Percentiles rank a stretch among this genome's conserved stretches.
These are phyloP conservation scores for Polydrusus cervinus DNA, from an alignment of 2,888 invertebrate genomes.

Conservation along the genomic window DNA sequence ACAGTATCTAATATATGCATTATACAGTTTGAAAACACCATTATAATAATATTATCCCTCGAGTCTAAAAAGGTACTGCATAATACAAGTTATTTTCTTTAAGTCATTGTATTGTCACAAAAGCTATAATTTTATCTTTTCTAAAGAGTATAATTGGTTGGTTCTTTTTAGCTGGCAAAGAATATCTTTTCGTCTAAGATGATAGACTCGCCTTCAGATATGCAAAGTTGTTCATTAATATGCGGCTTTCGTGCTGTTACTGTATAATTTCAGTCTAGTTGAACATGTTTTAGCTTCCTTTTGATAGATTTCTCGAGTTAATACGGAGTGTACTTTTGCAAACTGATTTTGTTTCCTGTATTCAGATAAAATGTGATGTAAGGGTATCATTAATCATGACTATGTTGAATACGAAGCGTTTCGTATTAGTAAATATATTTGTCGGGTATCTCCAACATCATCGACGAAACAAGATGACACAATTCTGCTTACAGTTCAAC, in stretches of 20 bases:
- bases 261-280: slow-evolving; percentile 51
- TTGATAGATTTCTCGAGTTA: slow-evolving; percentile 46
- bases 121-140: slow-evolving; percentile 27
- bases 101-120: slow-evolving; percentile 19
- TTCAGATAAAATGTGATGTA: slow-evolving; percentile 21
- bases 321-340: slow-evolving; percentile 23
- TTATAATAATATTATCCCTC: not conserved
- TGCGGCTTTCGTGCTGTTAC: slow-evolving; percentile 48
- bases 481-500: too few species aligned
- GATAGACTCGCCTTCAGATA: slow-evolving; percentile 48
- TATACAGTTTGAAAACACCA: too few species aligned
- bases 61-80: not conserved
- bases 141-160: slow-evolving; percentile 30
- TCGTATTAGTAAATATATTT: too few species aligned
- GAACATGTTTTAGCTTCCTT: slow-evolving; percentile 52
- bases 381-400: slow-evolving; percentile 17
- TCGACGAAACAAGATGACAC: too few species aligned
- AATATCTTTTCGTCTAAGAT: slow-evolving; percentile 43
- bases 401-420: too few species aligned
- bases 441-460: too few species aligned
- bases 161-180: slow-evolving; percentile 21
- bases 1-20: not conserved
- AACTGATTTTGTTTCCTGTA: slow-evolving; percentile 46
- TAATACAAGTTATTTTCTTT: slow-evolving; percentile 12
- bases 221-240: slow-evolving; percentile 50